These are phyloP conservation scores for Rhagologus leucostigma DNA, from an alignment of 2,113 vertebrate genomes.

Conservation along the genomic window DNA sequence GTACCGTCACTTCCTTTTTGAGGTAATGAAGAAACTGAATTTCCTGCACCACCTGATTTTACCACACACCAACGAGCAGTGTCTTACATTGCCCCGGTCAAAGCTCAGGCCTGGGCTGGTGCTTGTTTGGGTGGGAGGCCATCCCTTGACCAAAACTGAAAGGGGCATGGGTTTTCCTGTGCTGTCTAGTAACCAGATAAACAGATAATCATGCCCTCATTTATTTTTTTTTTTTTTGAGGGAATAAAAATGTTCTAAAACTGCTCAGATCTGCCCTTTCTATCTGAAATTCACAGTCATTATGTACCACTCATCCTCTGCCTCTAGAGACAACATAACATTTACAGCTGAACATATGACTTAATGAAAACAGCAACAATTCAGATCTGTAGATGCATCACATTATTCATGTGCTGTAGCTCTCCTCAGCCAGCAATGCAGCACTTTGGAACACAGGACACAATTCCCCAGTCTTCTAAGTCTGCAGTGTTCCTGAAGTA, in stretches of 20 bases:
- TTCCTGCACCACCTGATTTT: not conserved
- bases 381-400: not conserved
- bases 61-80: not conserved
- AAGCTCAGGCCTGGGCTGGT: not conserved
- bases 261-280: not conserved
- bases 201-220: not conserved
- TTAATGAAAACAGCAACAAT: not conserved
- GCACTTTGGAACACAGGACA: not conserved
- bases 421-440: not conserved
- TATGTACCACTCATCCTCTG: not conserved
- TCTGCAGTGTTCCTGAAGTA: not conserved
- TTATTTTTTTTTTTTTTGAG: not conserved
- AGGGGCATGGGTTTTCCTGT: not conserved
- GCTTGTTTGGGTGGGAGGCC: not conserved
- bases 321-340: not conserved
- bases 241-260: not conserved
- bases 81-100: not conserved
- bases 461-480: not conserved
- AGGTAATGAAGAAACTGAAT: not conserved
- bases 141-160: not conserved
- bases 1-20: not conserved
- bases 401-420: not conserved
- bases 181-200: not conserved
- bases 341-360: not conserved
- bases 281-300: not conserved